Conservation (phyloP, 2,113 vertebrate genomes). For the Tenebrosternarchus preto region DNA sequence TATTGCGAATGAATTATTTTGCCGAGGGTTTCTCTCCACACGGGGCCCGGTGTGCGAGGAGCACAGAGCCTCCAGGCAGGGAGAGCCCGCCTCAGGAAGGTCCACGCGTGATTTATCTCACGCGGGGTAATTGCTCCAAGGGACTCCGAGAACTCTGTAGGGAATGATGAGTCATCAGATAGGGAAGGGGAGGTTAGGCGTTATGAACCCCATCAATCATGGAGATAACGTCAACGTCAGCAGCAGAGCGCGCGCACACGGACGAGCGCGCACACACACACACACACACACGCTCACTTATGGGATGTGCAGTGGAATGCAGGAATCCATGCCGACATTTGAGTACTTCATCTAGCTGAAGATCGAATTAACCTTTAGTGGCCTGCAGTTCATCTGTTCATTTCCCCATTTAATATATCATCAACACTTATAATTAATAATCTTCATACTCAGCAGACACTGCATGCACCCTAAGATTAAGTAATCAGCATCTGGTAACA, state of each 20-base stretch:
- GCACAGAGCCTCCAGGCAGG: neutral
- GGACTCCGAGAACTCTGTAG: constrained; percentile 4
- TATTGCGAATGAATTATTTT: neutral
- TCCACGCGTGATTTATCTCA: constrained; percentile 30
- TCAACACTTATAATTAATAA: constrained; percentile 43
- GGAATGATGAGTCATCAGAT: constrained; percentile 57
- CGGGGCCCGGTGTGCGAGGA: neutral
- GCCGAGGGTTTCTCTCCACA: neutral
- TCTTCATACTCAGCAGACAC: constrained; percentile 34
- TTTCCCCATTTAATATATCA: constrained; percentile 40
- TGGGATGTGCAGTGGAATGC: constrained; percentile 25
- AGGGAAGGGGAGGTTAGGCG: constrained; percentile 54
- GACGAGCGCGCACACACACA: constrained; percentile 15
- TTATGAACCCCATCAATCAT: constrained; percentile 60
- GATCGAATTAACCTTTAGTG: constrained; percentile 48
- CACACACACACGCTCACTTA: constrained; percentile 38
- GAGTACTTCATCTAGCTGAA: neutral
- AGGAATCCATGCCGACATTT: constrained; percentile 9
- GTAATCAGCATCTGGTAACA: constrained; percentile 54
- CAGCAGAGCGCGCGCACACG: constrained; percentile 35
- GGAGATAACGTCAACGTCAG: constrained; percentile 47
- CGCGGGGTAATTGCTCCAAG: constrained; percentile 36
- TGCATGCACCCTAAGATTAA: constrained; percentile 44
- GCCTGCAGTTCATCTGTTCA: constrained; percentile 41
- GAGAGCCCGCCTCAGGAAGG: neutral